Percentiles rank a stretch among this genome's conserved stretches.
Conservation (phyloP, 2,113 vertebrate genomes). For the Suncus etruscus region DNA sequence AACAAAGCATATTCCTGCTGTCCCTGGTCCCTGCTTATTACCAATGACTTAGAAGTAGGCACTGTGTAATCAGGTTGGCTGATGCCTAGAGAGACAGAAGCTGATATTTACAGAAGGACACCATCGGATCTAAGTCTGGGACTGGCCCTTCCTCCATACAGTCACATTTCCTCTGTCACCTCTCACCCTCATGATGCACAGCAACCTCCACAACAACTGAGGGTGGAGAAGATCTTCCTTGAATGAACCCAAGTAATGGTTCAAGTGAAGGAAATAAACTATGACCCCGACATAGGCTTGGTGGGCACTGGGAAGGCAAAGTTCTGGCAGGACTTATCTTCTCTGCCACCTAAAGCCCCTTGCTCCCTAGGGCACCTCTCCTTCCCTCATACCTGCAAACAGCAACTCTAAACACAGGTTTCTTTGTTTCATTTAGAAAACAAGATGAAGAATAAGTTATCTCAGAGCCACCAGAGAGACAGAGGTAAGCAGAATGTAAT, state of each 20-base stretch:
- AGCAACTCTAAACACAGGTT: background rate
- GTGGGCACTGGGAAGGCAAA: rapidly evolving
- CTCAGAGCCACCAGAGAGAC: conserved; percentile 76
- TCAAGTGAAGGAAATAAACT: background rate
- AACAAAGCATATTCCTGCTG: background rate
- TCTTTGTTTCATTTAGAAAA: conserved; percentile 71
- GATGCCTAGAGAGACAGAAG: background rate
- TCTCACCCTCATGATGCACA: background rate
- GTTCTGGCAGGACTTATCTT: background rate
- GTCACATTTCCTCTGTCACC: background rate
- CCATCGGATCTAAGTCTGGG: rapidly evolving
- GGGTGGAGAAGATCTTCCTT: too few species aligned
- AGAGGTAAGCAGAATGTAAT: conserved; percentile 85
- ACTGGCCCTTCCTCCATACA: background rate
- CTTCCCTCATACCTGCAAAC: background rate
- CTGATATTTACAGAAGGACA: background rate
- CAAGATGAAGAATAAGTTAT: conserved; percentile 72
- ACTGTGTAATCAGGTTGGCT: background rate
- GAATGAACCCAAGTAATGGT: background rate
- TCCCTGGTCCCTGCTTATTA: background rate
- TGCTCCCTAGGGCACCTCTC: background rate
- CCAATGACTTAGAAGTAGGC: background rate
- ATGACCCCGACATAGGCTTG: background rate
- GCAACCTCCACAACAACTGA: background rate
- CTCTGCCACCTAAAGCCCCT: background rate